Percentiles rank a stretch among this genome's conserved stretches.
These are phyloP conservation scores for Neoniphon sammara DNA, from an alignment of 2,797 vertebrate genomes.

Conservation along the genomic window DNA sequence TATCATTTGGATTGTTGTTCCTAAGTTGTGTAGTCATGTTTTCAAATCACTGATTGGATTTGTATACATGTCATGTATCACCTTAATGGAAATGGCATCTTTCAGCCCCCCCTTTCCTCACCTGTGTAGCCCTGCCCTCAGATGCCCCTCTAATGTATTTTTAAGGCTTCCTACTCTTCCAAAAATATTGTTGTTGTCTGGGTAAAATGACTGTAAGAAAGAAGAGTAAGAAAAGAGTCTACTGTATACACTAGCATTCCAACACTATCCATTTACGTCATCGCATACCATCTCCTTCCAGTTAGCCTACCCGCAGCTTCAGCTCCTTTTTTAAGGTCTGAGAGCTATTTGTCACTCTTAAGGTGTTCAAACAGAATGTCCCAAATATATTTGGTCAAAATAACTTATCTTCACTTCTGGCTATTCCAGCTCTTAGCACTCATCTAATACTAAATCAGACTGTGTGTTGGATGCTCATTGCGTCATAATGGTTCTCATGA, in stretches of 20 bases:
- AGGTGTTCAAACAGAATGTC: not conserved
- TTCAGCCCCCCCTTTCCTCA: no score
- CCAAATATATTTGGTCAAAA: not conserved
- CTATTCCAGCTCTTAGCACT: not conserved
- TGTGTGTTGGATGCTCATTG: constrained; percentile 4
- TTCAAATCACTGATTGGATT: not conserved
- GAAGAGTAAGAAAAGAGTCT: not conserved
- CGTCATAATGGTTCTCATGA: constrained; percentile 12
- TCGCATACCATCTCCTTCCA: not conserved
- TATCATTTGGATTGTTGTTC: constrained; percentile 2
- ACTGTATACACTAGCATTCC: not conserved
- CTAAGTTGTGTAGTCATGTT: constrained; percentile 5
- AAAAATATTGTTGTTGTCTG: constrained; percentile 28
- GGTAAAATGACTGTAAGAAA: not conserved
- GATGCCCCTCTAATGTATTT: constrained; percentile 4
- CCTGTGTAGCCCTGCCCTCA: no score
- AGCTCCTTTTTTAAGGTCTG: not conserved
- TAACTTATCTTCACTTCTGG: no score
- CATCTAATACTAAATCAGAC: not conserved
- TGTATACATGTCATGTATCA: not conserved
- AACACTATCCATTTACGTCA: not conserved
- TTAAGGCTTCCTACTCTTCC: not conserved
- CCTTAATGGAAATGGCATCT: constrained; percentile 8
- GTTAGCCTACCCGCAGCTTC: not conserved
- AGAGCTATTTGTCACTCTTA: not conserved